A percentile compares a stretch with the other conserved stretches of the same genome.
Evolutionary conservation across 2,888 invertebrate genomes (phyloP).

Genomic region (Zonitis immaculata): DNA sequence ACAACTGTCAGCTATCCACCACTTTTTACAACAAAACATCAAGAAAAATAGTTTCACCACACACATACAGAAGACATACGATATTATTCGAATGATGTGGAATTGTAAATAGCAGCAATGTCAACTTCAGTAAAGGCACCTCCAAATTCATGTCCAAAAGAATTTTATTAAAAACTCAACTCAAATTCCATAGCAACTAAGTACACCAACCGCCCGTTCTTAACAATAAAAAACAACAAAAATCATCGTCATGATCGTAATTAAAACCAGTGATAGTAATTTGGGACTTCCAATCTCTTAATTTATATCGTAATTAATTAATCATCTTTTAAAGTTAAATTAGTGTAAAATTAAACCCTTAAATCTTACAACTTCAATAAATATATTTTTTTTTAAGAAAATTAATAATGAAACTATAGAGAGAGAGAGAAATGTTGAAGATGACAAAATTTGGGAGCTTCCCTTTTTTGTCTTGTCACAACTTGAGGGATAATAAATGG

Average conservation of each 20-base stretch:
- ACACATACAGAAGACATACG: too few species aligned
- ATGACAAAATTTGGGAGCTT: too few species aligned
- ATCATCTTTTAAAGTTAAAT: slow-evolving; percentile 1
- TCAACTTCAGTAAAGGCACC: background rate
- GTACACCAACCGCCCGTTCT: too few species aligned
- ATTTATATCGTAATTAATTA: too few species aligned
- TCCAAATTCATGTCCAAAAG: background rate
- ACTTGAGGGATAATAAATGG: too few species aligned
- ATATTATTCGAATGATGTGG: background rate
- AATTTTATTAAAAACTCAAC: background rate
- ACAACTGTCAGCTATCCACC: background rate
- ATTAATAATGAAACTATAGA: too few species aligned
- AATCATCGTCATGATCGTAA: background rate
- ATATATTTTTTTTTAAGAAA: too few species aligned
- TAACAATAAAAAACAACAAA: too few species aligned
- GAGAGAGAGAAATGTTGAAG: too few species aligned
- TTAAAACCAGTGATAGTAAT: background rate
- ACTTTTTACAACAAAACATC: background rate
- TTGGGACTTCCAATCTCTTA: too few species aligned
- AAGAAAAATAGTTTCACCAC: background rate
- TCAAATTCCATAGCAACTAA: too few species aligned
- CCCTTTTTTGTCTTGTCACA: too few species aligned
- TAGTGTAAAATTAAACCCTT: background rate
- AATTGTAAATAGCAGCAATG: background rate
- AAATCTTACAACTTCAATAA: background rate